Conservation (phyloP, 2,113 vertebrate species). For the Sander lucioperca region DNA sequence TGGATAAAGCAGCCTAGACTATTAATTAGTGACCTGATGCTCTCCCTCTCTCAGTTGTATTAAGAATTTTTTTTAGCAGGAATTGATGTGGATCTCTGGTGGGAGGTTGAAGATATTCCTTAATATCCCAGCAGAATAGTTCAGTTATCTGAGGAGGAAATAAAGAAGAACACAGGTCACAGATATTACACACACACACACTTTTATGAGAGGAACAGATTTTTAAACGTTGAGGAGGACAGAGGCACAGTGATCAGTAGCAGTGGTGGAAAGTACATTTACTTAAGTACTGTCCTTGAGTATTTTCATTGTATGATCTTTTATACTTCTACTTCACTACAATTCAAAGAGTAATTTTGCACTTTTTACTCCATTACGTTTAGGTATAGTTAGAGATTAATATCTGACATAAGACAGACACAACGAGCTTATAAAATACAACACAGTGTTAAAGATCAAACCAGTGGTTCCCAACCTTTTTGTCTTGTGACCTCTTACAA, state of each 20-base stretch:
- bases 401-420: too few species aligned
- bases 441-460: background rate
- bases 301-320: background rate
- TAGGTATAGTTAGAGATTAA: too few species aligned
- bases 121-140: background rate
- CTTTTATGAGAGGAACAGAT: background rate
- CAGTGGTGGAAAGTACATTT: too few species aligned
- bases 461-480: background rate
- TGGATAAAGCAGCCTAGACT: slow-evolving; percentile 4
- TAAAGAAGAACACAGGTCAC: slow-evolving; percentile 20
- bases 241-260: background rate
- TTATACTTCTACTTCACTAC: background rate
- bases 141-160: slow-evolving; percentile 87
- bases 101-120: slow-evolving; percentile 5
- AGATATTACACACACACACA: slow-evolving; percentile 5
- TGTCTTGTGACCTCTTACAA: background rate
- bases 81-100: slow-evolving; percentile 26
- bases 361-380: background rate
- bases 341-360: background rate
- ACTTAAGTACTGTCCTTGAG: background rate
- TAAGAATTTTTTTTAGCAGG: background rate
- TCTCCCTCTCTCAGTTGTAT: background rate
- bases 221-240: background rate
- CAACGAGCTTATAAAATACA: too few species aligned
- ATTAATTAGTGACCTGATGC: background rate